A percentile compares a stretch with the other conserved stretches of the same genome.
Evolutionary conservation across 2,888 invertebrate genomes (phyloP).

Genomic region (Drosophila cognata): DNA sequence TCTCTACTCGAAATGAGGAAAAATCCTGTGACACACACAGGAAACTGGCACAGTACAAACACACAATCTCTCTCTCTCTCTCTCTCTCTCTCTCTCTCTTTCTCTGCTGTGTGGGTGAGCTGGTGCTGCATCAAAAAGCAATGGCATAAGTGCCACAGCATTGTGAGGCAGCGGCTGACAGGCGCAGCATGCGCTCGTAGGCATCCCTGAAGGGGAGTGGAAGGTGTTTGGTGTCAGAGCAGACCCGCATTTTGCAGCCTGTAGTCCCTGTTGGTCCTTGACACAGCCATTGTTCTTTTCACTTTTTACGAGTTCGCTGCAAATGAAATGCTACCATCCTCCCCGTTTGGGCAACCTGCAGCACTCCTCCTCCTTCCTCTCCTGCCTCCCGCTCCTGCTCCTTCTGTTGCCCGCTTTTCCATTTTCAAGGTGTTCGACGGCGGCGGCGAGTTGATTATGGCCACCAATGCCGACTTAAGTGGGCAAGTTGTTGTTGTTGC

Average conservation of each 20-base stretch:
- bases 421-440: slow-evolving; percentile 66
- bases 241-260: slow-evolving; percentile 44
- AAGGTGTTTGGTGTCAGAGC: not conserved
- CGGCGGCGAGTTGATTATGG: slow-evolving; percentile 68
- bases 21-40: slow-evolving; percentile 74
- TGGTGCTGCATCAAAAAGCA: slow-evolving; percentile 71
- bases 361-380: not conserved
- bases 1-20: slow-evolving; percentile 71
- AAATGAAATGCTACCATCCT: slow-evolving; percentile 62
- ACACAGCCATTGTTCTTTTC: slow-evolving; percentile 75
- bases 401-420: not conserved
- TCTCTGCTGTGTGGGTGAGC: not conserved
- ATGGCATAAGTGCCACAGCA: slow-evolving; percentile 76
- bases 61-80: not conserved
- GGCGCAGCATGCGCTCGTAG: slow-evolving; percentile 49
- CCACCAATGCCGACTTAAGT: slow-evolving; percentile 73
- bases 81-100: not conserved
- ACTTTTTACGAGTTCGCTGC: slow-evolving; percentile 70
- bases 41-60: slow-evolving; percentile 67
- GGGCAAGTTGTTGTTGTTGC: slow-evolving; percentile 42
- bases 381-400: not conserved
- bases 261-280: slow-evolving; percentile 54
- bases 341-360: not conserved
- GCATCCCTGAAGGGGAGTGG: not conserved
- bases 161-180: slow-evolving; percentile 70